Evolutionary conservation across 2,113 vertebrate species (phyloP).

Genomic region (Odobenus rosmarus): DNA sequence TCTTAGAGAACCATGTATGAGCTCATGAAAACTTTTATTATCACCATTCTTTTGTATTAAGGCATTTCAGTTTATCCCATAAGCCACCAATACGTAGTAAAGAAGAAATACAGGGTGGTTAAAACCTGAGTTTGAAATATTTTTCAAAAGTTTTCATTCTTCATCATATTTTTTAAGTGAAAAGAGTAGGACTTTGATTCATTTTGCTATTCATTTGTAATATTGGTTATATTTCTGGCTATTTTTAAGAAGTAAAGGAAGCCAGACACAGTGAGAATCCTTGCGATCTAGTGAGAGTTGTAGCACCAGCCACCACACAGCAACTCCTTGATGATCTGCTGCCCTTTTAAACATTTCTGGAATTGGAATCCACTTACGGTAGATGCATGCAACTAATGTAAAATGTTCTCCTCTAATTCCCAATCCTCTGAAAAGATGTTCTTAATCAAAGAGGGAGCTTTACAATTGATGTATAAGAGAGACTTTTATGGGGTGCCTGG

Average conservation of each 20-base stretch:
- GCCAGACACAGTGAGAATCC: neutral
- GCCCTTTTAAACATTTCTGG: neutral
- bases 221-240: neutral
- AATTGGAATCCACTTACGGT: neutral
- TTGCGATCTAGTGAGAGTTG: neutral
- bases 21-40: neutral
- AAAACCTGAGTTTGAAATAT: neutral
- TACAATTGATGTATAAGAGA: neutral
- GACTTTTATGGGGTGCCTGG: neutral
- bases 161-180: neutral
- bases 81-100: neutral
- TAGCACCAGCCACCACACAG: neutral
- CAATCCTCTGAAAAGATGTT: neutral
- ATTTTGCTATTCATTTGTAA: neutral
- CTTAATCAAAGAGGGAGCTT: neutral
- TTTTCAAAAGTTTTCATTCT: neutral
- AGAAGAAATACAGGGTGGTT: neutral
- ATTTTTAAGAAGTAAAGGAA: neutral
- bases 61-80: neutral
- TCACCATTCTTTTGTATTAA: neutral
- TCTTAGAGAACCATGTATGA: neutral
- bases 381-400: neutral
- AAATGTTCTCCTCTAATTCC: neutral
- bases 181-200: neutral
- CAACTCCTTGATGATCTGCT: neutral